These are phyloP conservation scores for Melanotaenia maccullochi DNA, from an alignment of 2,797 vertebrate genomes.

Conservation along the genomic window DNA sequence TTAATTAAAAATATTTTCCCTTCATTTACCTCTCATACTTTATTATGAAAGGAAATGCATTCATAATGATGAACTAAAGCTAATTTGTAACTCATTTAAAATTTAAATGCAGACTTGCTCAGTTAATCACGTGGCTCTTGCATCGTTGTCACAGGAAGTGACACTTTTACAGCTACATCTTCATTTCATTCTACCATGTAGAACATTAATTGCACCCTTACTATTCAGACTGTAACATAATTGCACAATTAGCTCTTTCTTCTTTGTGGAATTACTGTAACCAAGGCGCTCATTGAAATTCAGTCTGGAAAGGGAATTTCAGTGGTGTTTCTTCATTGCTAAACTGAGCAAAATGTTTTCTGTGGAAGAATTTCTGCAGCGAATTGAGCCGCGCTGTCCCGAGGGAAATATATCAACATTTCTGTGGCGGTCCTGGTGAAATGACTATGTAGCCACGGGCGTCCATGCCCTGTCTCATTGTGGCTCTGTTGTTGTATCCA, in stretches of 20 bases:
- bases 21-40: conserved; percentile 15
- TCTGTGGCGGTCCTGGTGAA: conserved; percentile 36
- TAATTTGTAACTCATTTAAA: conserved; percentile 1
- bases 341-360: conserved; percentile 62
- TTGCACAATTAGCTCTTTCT: conserved; percentile 41
- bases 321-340: conserved; percentile 27
- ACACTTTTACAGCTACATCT: conserved; percentile 14
- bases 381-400: conserved; percentile 36
- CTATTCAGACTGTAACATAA: conserved; percentile 28
- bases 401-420: conserved; percentile 59
- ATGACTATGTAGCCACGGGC: conserved; percentile 43
- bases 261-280: conserved; percentile 38
- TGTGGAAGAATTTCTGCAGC: conserved; percentile 41
- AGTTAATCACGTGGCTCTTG: neutral
- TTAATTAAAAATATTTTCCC: conserved; percentile 21
- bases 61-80: conserved; percentile 10
- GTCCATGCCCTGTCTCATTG: conserved; percentile 18
- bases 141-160: conserved; percentile 29
- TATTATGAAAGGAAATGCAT: neutral
- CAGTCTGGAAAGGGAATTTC: conserved; percentile 28
- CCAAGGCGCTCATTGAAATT: conserved; percentile 55
- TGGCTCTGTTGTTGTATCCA: conserved; percentile 43
- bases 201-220: conserved; percentile 37
- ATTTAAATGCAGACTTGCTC: neutral
- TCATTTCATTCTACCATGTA: conserved; percentile 8